Evolutionary conservation across 2,888 invertebrate genomes (phyloP).

Genomic region (Tuta absoluta): DNA sequence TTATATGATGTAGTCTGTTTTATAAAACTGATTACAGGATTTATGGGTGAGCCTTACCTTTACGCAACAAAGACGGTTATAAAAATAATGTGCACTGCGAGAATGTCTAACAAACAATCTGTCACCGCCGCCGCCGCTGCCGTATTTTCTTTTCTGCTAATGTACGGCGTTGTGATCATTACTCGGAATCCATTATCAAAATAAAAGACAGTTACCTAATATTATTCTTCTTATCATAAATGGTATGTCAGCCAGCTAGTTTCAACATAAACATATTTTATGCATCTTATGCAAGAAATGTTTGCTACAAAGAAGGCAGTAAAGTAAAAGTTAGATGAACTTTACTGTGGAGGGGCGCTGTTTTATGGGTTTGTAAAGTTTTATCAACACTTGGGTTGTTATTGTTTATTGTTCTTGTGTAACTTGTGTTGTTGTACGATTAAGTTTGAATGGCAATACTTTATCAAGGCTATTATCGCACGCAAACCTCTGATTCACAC

Average conservation of each 20-base stretch:
- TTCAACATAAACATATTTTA: not conserved
- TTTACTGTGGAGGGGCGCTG: conserved; percentile 9
- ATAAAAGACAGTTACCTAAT: too few relatives aligned
- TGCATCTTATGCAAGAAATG: not conserved
- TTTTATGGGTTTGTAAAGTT: conserved; percentile 40
- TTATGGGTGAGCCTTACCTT: not conserved
- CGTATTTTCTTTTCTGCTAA: too few relatives aligned
- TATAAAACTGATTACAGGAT: too few relatives aligned
- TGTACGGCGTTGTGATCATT: too few relatives aligned
- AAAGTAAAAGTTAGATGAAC: conserved; percentile 21
- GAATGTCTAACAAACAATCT: too few relatives aligned
- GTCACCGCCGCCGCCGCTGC: too few relatives aligned
- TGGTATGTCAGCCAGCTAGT: not conserved
- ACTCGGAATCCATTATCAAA: too few relatives aligned
- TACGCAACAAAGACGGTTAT: not conserved
- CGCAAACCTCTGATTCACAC: conserved; percentile 53
- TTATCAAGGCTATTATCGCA: conserved; percentile 60
- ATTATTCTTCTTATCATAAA: too few relatives aligned
- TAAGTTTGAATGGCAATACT: conserved; percentile 65
- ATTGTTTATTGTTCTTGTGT: conserved; percentile 43
- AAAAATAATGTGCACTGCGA: too few relatives aligned
- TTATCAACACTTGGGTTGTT: conserved; percentile 46
- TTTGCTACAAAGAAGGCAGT: conserved; percentile 14
- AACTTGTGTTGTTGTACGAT: conserved; percentile 54
- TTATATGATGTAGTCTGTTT: too few relatives aligned